These are phyloP conservation scores for Chunga burmeisteri DNA, from an alignment of 2,113 vertebrate genomes.

Conservation along the genomic window DNA sequence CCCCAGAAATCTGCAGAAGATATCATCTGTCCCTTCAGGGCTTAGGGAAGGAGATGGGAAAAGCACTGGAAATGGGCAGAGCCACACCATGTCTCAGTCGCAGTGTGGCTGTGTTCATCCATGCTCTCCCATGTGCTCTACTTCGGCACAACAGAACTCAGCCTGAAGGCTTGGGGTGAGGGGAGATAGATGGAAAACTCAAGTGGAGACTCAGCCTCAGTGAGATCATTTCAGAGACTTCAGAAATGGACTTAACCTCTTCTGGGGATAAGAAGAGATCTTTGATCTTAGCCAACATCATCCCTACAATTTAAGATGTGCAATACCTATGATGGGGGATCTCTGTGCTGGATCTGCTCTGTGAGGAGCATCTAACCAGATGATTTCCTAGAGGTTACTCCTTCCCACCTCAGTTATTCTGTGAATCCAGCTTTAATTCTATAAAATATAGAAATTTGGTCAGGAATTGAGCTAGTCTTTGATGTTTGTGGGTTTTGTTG, in stretches of 20 bases:
- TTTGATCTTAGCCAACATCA: neutral
- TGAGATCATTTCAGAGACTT: neutral
- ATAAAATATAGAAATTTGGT: neutral
- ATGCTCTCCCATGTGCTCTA: neutral
- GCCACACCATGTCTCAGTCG: neutral
- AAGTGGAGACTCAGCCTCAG: neutral
- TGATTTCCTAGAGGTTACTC: neutral
- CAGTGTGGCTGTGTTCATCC: neutral
- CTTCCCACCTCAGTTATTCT: neutral
- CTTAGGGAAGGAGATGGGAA: neutral
- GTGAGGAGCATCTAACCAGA: neutral
- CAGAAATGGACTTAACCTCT: neutral
- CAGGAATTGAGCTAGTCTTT: neutral
- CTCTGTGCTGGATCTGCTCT: neutral
- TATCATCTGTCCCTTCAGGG: neutral
- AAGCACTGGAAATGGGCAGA: neutral
- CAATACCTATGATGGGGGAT: neutral
- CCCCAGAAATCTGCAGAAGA: neutral
- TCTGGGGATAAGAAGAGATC: neutral
- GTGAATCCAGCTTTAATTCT: neutral
- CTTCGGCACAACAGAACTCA: neutral
- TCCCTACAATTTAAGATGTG: neutral
- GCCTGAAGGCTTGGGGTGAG: neutral
- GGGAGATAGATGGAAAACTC: neutral
- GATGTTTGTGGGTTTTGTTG: neutral